Evolutionary conservation across 2,888 invertebrate species (phyloP), one percentile per base, ranked within the genome.

Genomic region (Cylindroiulus punctatus): DNA sequence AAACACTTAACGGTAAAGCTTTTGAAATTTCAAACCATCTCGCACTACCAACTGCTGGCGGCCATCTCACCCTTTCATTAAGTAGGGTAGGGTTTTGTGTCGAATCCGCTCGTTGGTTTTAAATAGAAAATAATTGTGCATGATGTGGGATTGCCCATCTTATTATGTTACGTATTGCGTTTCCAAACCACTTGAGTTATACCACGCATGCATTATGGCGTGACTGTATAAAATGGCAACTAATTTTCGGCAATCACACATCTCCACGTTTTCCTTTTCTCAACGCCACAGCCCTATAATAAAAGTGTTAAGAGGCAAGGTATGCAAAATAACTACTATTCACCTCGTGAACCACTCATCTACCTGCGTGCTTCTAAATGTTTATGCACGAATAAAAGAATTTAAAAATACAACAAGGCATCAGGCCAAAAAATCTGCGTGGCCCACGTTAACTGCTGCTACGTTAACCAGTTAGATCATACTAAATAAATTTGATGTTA

Each of bases 41-140:
- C 30, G 30, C 26, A 30, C 26, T 76, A 14, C 76, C 1, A 76
- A 30, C 14, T 76, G 76, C 12, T 30, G 76, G 76, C 76, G 76
- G 76, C 76, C 76, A 76, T 76, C 76, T 76, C 30, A 76, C 76
- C 76, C 76, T 76, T 76, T 76, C 76, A 76, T 76, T 76, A 76
- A 76, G 26, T 76, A 30, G 76, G 76, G 76, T 76, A 76, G 76
- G 76, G 76, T 76, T 76, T 76, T 76, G 76, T 76, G 76, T 76
- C 76, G 76, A 76, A 76, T 76, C 26, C 76, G 76, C 30, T 30
- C 30, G 76, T 76, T 76, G 76, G 76, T 76, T 76, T 76, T 76
- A 76, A 76, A 76, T 76, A 14, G 76, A 30, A 76, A 76, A 76
- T 76, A 76, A 76, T 76, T 76, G 76, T 30, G 14, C 76, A 76